Conservation (phyloP, 2,113 vertebrate genomes). For the Naja naja region DNA sequence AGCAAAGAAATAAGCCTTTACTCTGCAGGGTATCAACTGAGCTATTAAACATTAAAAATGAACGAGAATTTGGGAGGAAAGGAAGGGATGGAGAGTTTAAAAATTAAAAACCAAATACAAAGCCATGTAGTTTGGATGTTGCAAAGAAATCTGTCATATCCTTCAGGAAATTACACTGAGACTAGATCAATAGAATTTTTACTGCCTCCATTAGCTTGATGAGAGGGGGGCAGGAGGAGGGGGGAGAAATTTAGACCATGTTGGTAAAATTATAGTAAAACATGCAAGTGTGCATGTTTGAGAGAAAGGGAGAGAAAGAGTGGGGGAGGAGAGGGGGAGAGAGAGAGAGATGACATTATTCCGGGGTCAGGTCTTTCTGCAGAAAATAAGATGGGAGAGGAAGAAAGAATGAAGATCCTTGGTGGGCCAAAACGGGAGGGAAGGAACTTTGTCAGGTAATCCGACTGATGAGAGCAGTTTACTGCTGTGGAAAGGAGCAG, state of each 20-base stretch:
- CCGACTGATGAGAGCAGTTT: slow-evolving; percentile 73
- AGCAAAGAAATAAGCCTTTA: slow-evolving; percentile 78
- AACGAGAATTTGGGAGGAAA: slow-evolving; percentile 66
- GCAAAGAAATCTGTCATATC: slow-evolving; percentile 80
- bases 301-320: slow-evolving; percentile 76
- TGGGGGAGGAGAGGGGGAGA: slow-evolving; percentile 70
- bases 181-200: slow-evolving; percentile 88
- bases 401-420: slow-evolving; percentile 71
- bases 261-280: too few species aligned
- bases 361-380: slow-evolving; percentile 77
- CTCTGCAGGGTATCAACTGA: slow-evolving; percentile 84
- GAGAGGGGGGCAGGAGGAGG: slow-evolving; percentile 75
- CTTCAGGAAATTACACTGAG: slow-evolving; percentile 78
- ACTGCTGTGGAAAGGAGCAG: slow-evolving; percentile 72
- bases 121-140: slow-evolving; percentile 73
- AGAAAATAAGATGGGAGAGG: slow-evolving; percentile 71
- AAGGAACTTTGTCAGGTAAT: slow-evolving; percentile 84
- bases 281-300: slow-evolving; percentile 61
- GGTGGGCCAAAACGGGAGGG: slow-evolving; percentile 73
- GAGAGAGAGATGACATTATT: slow-evolving; percentile 79
- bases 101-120: slow-evolving; percentile 73
- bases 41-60: slow-evolving; percentile 81
- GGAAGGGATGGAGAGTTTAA: slow-evolving; percentile 34
- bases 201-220: slow-evolving; percentile 91
- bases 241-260: slow-evolving; percentile 52